Conservation (phyloP, 2,888 invertebrate species). For the Leptogaster cylindrica region DNA sequence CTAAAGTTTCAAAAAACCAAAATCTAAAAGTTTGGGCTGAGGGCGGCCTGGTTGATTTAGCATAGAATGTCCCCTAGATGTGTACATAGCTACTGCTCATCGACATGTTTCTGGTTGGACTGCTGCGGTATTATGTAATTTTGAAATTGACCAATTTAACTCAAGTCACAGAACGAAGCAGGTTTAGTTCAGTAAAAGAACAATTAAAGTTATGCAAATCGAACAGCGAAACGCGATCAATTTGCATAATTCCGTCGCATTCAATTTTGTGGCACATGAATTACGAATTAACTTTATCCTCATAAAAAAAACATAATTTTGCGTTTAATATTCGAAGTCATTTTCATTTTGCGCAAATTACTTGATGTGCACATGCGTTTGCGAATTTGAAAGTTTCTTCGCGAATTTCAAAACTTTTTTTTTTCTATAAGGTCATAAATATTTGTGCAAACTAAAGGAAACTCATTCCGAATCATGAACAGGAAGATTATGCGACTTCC, state of each 20-base stretch:
- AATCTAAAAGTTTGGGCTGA: too few relatives aligned
- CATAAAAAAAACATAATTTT: constrained; percentile 51
- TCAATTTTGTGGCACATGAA: constrained; percentile 63
- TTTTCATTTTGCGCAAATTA: constrained; percentile 52
- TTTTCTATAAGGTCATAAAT: too few relatives aligned
- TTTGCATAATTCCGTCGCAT: constrained; percentile 63
- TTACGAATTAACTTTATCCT: constrained; percentile 62
- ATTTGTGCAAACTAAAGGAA: constrained; percentile 27
- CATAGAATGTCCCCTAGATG: too few relatives aligned
- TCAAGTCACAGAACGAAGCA: too few relatives aligned
- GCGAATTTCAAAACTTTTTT: too few relatives aligned
- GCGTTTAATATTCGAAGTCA: constrained; percentile 50
- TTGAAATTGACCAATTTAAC: too few relatives aligned
- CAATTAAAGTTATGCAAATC: constrained; percentile 45
- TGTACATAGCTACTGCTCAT: too few relatives aligned
- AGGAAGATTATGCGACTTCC: neutral
- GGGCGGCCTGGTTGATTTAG: too few relatives aligned
- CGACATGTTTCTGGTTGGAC: too few relatives aligned
- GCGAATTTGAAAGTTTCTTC: constrained; percentile 16
- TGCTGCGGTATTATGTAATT: too few relatives aligned
- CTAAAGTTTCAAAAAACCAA: too few relatives aligned
- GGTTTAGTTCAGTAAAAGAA: constrained; percentile 45
- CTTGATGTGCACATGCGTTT: constrained; percentile 42
- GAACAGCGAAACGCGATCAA: constrained; percentile 56
- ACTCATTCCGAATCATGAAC: constrained; percentile 19